These are phyloP conservation scores for Oscheius myriophilus DNA, from an alignment of 2,888 invertebrate species.

Conservation along the genomic window DNA sequence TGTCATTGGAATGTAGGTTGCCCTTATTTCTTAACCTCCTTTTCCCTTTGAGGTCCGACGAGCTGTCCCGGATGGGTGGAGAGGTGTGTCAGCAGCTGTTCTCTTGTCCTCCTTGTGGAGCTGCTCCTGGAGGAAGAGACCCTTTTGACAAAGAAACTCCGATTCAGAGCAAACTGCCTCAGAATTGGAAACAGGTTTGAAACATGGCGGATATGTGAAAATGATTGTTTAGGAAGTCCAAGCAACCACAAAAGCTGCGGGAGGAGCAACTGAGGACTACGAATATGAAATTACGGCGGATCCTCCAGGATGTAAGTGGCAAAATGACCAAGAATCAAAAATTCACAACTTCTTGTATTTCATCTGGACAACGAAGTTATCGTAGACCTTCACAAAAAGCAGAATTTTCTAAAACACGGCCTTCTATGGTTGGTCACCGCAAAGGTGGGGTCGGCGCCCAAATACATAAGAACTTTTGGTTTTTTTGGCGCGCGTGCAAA, in stretches of 20 bases:
- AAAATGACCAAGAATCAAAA: not conserved
- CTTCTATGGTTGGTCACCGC: too few relatives aligned
- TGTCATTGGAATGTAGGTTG: conserved; percentile 18
- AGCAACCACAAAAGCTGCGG: conserved; percentile 9
- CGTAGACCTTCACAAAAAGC: too few relatives aligned
- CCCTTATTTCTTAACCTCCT: not conserved
- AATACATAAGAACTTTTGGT: too few relatives aligned
- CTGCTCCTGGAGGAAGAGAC: not conserved
- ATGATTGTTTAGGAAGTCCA: not conserved
- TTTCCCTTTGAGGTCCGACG: conserved; percentile 7
- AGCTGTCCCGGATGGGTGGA: conserved; percentile 3
- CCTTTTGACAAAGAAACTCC: conserved; percentile 25
- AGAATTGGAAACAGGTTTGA: conserved; percentile 13
- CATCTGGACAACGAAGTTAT: not conserved
- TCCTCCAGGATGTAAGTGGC: conserved; percentile 33
- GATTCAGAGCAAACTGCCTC: conserved; percentile 9
- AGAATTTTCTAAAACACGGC: too few relatives aligned
- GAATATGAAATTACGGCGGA: conserved; percentile 33
- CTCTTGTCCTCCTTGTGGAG: conserved; percentile 31
- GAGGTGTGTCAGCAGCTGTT: conserved; percentile 30
- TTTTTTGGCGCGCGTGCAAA: too few relatives aligned
- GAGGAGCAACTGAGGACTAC: conserved; percentile 24
- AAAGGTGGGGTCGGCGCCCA: too few relatives aligned
- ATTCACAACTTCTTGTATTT: not conserved
- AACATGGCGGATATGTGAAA: not conserved